Percentiles rank a stretch among this genome's conserved stretches.
Evolutionary conservation across 2,113 vertebrate species (phyloP).

Genomic region (Micronycteris hirsuta): DNA sequence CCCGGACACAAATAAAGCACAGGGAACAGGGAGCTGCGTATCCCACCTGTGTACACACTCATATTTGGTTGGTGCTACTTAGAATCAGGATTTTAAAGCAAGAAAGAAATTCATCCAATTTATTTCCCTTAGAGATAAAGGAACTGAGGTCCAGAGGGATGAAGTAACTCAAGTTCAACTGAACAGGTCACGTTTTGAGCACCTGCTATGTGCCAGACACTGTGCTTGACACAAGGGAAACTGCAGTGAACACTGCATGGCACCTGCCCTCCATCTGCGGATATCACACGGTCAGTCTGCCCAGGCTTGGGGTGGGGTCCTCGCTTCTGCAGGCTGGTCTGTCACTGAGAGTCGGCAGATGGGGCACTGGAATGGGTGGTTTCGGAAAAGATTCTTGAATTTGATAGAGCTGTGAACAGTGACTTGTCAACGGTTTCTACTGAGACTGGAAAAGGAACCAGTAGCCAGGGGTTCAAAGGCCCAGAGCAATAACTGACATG

Average conservation of each 20-base stretch:
- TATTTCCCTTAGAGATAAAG: not conserved
- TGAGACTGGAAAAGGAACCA: not conserved
- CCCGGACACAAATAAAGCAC: no score
- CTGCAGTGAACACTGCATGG: accelerated
- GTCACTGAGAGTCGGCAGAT: no score
- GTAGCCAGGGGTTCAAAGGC: not conserved
- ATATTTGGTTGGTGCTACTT: not conserved
- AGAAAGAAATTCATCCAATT: not conserved
- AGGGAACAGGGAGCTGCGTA: no score
- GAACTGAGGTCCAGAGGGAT: not conserved
- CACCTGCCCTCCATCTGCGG: not conserved
- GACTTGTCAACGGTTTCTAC: not conserved
- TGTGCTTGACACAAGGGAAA: not conserved
- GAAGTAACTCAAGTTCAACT: not conserved
- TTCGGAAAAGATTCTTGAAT: not conserved
- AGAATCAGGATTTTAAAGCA: not conserved
- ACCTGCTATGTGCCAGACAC: not conserved
- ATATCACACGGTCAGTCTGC: accelerated
- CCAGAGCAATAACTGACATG: not conserved
- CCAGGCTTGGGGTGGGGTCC: not conserved
- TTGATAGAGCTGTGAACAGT: not conserved
- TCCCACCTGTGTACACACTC: not conserved
- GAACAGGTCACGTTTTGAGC: not conserved
- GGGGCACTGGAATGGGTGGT: not conserved
- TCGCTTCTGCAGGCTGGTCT: not conserved